A percentile compares a stretch with the other conserved stretches of the same genome.
phyloP scores from a whole-genome alignment of 2,888 invertebrate genomes.

The Campoplex nolae region DNA sequence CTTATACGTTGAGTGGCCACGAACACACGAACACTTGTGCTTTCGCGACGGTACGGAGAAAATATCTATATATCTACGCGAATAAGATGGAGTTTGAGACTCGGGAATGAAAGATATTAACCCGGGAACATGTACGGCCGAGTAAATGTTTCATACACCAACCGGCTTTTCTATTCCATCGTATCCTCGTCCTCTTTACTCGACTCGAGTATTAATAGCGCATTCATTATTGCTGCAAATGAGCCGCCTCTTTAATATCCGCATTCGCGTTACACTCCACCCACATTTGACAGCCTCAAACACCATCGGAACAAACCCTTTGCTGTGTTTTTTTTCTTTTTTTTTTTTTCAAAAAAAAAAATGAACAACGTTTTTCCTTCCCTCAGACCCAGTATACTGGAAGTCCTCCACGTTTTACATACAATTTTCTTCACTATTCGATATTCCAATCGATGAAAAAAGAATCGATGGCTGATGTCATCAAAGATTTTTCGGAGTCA shows the following conservation, averaged over 20 bases:
- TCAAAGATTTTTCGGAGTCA: too few relatives aligned
- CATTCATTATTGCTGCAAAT: constrained; percentile 83
- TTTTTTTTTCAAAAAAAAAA: background rate
- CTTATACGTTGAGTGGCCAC: constrained; percentile 52
- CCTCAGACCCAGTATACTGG: background rate
- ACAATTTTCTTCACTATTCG: background rate
- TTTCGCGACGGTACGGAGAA: constrained; percentile 41
- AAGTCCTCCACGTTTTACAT: background rate
- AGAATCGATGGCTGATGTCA: too few relatives aligned
- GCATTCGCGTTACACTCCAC: constrained; percentile 70
- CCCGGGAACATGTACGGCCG: constrained; percentile 38
- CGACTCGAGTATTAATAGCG: constrained; percentile 81
- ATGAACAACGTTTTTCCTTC: background rate
- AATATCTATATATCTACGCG: constrained; percentile 28
- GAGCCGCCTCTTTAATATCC: constrained; percentile 84
- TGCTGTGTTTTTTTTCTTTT: constrained; percentile 18
- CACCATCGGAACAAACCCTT: constrained; percentile 6
- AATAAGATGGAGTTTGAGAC: constrained; percentile 52
- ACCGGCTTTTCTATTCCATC: constrained; percentile 61
- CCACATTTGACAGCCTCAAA: constrained; percentile 33
- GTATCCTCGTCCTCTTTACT: constrained; percentile 65
- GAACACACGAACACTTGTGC: constrained; percentile 65
- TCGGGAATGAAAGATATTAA: constrained; percentile 46
- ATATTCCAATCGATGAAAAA: too few relatives aligned
- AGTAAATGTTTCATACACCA: constrained; percentile 50